Evolutionary conservation across 1,140 invertebrate species (phyloP).

Genomic region (Drosophila tsacasi): DNA sequence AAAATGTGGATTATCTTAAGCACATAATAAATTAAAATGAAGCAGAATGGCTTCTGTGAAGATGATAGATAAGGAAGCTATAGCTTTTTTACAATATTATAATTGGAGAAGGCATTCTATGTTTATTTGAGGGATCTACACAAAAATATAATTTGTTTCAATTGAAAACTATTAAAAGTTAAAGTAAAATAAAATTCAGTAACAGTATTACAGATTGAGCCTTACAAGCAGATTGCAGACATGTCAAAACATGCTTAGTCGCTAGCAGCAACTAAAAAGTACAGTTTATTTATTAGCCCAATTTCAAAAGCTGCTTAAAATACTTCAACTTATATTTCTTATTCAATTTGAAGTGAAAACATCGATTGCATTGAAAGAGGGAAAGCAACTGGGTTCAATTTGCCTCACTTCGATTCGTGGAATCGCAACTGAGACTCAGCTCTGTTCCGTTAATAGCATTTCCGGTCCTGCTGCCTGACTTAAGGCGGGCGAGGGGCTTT

Average conservation of each 20-base stretch:
- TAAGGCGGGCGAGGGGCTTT: not conserved
- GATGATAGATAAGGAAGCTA: no score
- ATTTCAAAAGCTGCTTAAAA: not conserved
- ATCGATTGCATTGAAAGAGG: not conserved
- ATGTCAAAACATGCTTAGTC: not conserved
- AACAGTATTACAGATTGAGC: not conserved
- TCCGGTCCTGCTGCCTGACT: slow-evolving; percentile 1
- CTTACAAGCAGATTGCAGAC: not conserved
- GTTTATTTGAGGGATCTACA: no score
- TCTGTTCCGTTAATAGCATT: slow-evolving; percentile 4
- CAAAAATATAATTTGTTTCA: no score
- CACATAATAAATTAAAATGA: no score
- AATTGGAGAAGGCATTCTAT: no score
- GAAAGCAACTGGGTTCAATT: not conserved
- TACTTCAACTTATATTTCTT: not conserved
- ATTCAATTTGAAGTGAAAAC: not conserved
- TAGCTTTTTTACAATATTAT: no score
- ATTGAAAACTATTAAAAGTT: no score
- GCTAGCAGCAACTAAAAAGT: not conserved
- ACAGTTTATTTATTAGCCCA: not conserved
- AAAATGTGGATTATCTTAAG: no score
- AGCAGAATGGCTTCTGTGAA: no score
- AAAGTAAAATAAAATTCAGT: no score
- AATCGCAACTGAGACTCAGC: not conserved
- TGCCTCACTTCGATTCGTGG: not conserved